A percentile compares a stretch with the other conserved stretches of the same genome.
Evolutionary conservation across 2,888 invertebrate species (phyloP).

Genomic region (Sphaerolaimus hirsutus): DNA sequence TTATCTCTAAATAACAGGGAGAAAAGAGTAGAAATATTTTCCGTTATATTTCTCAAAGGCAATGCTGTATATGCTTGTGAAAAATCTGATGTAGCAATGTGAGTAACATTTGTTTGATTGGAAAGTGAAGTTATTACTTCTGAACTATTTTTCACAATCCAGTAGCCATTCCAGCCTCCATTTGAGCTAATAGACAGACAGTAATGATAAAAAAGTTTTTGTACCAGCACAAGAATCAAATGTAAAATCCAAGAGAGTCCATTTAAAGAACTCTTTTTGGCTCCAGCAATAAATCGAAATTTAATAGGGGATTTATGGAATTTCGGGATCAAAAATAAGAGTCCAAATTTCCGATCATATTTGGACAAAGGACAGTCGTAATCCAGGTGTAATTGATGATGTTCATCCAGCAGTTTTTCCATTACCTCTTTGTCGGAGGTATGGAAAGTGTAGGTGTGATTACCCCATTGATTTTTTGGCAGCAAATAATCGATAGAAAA

Average conservation of each 20-base stretch:
- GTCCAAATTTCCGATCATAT: not conserved
- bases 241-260: not conserved
- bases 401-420: too few species aligned
- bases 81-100: not conserved
- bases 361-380: too few species aligned
- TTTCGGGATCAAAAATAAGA: not conserved
- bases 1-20: not conserved
- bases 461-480: too few species aligned
- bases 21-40: not conserved
- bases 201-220: not conserved
- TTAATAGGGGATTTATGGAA: not conserved
- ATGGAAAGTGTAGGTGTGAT: too few species aligned
- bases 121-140: not conserved
- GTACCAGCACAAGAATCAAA: not conserved
- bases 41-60: not conserved
- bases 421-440: too few species aligned
- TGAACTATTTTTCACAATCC: not conserved
- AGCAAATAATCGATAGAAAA: not conserved
- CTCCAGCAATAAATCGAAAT: not conserved
- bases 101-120: not conserved
- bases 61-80: not conserved
- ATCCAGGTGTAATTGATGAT: too few species aligned
- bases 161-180: not conserved
- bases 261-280: not conserved
- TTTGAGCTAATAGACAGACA: not conserved